Base-by-base conservation (phyloP, 1,140 invertebrate genomes). In the Drosophila guanche region DNA sequence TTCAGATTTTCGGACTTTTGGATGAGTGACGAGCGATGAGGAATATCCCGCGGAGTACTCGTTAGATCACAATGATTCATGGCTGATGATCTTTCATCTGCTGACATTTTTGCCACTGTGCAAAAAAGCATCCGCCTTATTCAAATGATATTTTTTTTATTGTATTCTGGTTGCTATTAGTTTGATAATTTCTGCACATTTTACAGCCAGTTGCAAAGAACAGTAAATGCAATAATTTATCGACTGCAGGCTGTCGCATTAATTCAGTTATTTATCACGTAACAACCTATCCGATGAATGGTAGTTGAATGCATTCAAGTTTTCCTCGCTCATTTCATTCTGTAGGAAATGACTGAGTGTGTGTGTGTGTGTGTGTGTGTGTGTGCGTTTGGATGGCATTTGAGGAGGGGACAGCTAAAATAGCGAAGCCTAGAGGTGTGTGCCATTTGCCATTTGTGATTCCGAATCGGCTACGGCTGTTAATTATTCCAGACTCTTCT, bases 231-330 rank as follows among this genome's bases (percentile, higher is more conserved):
- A n/a, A 47, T 62, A 86, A 85, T 86, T 81, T 85, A 85, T 85
- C 46, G 58, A 71, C 33, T 51, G 83, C 70, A 76, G 83, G 41
- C 77, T 68, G 80, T 85, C 81, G 55, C 83, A 85, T 85, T 85
- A 85, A 85, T 85, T 85, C 81, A 88, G 78, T 86, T 86, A 86
- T 85, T 85, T 85, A 86, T 85, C 73, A 81, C 65, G 77, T 67
- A 27, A 6, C 25, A 1, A 10, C 33, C 33, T 4, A 37, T 37
- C 70, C 73, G 76, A 74, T 80, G 55, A 60, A 58, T 65, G 58
- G 77, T 37, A 48, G 42, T 8, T 43, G 14, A 52, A 41, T 43
- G 25, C 47, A 56, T 48, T 16, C 73, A 16, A 72, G 61, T 70
- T 71, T 71, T 66, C 66, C 58, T 14, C 14, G 47, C 60, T 79